Conservation (phyloP, 2,888 invertebrate genomes). For the Pseudococcus longispinus region DNA sequence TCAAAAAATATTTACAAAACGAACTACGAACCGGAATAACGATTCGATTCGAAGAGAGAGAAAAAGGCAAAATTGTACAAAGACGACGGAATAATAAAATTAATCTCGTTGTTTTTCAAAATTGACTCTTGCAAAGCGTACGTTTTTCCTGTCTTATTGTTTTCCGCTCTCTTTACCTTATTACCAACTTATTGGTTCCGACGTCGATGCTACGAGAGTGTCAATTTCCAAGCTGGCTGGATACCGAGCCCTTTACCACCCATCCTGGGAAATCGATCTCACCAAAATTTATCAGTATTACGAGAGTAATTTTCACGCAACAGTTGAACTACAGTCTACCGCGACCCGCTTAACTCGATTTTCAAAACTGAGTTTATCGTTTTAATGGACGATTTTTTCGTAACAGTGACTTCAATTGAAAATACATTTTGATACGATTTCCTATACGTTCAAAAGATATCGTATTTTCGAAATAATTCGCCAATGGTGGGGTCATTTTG, state of each 20-base stretch:
- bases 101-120: not conserved
- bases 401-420: not conserved
- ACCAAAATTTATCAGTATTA: conserved; percentile 50
- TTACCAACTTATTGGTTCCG: conserved; percentile 19
- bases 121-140: not conserved
- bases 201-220: conserved; percentile 42
- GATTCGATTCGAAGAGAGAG: not conserved
- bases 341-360: conserved; percentile 45
- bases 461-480: not conserved
- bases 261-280: conserved; percentile 43
- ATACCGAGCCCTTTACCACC: conserved; percentile 26
- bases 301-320: conserved; percentile 53
- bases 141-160: not conserved
- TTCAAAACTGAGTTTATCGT: not conserved
- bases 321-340: conserved; percentile 54
- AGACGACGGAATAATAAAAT: not conserved
- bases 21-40: not conserved
- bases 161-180: not conserved
- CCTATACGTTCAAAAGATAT: not conserved
- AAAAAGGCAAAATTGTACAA: not conserved
- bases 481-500: too few species aligned
- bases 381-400: not conserved
- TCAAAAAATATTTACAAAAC: not conserved
- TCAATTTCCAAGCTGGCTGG: conserved; percentile 57
- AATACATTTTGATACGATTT: not conserved